Conservation (phyloP, 2,797 vertebrate genomes). For the Takifugu ocellatus region DNA sequence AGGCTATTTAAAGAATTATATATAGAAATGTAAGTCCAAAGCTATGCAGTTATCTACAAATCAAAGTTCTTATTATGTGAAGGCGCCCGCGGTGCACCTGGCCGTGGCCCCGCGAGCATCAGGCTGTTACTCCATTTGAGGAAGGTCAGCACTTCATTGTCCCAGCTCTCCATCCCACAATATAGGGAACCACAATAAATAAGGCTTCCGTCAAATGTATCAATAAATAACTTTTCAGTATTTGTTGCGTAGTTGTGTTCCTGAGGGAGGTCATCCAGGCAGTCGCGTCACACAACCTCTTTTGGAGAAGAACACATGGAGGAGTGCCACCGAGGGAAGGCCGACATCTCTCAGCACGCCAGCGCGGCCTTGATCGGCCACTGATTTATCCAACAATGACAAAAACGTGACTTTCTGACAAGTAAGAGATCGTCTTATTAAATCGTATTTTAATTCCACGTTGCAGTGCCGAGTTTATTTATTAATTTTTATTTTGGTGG, state of each 20-base stretch:
- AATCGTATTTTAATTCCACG: too few species aligned
- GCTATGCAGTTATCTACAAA: too few species aligned
- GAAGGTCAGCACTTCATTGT: not conserved
- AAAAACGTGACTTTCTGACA: conserved; percentile 15
- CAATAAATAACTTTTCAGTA: too few species aligned
- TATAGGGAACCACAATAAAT: not conserved
- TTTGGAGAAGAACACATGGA: conserved; percentile 57
- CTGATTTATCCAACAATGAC: conserved; percentile 16
- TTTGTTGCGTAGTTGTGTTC: conserved; percentile 28
- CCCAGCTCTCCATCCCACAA: not conserved
- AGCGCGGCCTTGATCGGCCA: conserved; percentile 19
- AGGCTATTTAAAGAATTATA: too few species aligned
- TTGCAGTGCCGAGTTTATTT: too few species aligned
- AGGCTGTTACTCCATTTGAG: too few species aligned
- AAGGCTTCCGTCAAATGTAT: too few species aligned
- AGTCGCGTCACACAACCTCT: conserved; percentile 29
- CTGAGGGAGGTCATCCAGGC: conserved; percentile 42
- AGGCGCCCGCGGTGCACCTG: not conserved
- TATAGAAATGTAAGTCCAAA: too few species aligned
- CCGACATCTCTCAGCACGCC: conserved; percentile 45
- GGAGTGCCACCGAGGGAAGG: conserved; percentile 40
- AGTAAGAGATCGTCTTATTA: conserved; percentile 2
- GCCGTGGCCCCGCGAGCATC: not conserved
- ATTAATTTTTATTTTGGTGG: too few species aligned
- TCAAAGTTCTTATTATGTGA: too few species aligned